These are phyloP conservation scores for Oligia latruncula DNA, from an alignment of 2,888 invertebrate genomes.

Conservation along the genomic window DNA sequence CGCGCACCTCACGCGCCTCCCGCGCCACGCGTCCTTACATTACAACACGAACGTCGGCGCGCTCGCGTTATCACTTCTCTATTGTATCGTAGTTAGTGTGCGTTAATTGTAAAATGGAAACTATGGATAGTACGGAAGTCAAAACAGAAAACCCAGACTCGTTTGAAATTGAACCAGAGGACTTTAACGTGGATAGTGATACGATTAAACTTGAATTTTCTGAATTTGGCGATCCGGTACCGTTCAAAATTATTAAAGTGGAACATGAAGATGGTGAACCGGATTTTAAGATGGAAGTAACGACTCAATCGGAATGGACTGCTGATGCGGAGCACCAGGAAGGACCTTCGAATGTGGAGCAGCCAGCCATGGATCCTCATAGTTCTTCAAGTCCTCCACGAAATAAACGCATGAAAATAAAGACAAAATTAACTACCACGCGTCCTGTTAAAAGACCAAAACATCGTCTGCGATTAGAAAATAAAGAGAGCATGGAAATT, in stretches of 20 bases:
- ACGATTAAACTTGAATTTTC: constrained; percentile 24
- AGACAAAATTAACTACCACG: not conserved
- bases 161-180: not conserved
- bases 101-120: not conserved
- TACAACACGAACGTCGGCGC: not conserved
- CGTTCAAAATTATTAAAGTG: constrained; percentile 12
- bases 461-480: constrained; percentile 19
- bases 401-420: constrained; percentile 3
- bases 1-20: not conserved
- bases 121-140: not conserved
- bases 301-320: constrained; percentile 1
- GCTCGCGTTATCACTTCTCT: not conserved
- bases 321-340: not conserved
- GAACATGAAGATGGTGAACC: not conserved
- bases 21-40: not conserved
- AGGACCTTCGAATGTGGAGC: constrained; percentile 8
- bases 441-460: not conserved
- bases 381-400: not conserved
- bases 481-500: constrained; percentile 19
- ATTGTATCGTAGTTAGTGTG: not conserved
- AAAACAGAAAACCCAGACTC: constrained; percentile 12
- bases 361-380: not conserved
- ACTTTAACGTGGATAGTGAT: not conserved
- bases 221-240: constrained; percentile 22
- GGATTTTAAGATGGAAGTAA: constrained; percentile 6